Percentiles rank a stretch among this genome's conserved stretches.
phyloP scores from a whole-genome alignment of 2,888 invertebrate genomes.

The Orgyia antiqua region DNA sequence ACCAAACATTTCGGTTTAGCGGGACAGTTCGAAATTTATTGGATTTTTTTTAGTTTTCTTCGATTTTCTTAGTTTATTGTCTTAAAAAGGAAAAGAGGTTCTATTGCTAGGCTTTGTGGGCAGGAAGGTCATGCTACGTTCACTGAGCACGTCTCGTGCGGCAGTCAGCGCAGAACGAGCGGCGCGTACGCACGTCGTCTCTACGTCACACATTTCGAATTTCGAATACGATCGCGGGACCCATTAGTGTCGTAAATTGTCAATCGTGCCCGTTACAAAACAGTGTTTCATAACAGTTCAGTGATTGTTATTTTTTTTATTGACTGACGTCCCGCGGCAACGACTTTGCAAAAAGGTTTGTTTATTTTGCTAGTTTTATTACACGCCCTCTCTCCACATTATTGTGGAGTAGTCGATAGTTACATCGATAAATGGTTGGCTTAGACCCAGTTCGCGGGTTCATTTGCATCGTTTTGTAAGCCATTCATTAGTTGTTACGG shows the following conservation, averaged over 20 bases:
- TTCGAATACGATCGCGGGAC: conserved; percentile 48
- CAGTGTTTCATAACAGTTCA: conserved; percentile 56
- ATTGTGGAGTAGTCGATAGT: conserved; percentile 37
- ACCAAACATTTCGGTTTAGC: too few species aligned
- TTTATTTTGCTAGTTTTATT: conserved; percentile 34
- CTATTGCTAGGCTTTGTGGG: conserved; percentile 61
- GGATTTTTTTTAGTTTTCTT: too few species aligned
- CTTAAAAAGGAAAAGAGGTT: conserved; percentile 56
- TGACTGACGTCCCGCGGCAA: conserved; percentile 41
- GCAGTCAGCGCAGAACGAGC: conserved; percentile 68
- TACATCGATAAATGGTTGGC: conserved; percentile 38
- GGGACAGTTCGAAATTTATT: too few species aligned
- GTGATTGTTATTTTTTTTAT: conserved; percentile 61
- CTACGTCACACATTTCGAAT: conserved; percentile 25
- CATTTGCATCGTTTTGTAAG: conserved; percentile 62
- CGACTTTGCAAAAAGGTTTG: conserved; percentile 61
- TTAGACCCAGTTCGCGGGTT: conserved; percentile 35
- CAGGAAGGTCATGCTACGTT: conserved; percentile 71
- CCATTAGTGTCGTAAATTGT: conserved; percentile 49
- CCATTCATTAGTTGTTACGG: conserved; percentile 62
- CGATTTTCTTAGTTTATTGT: too few species aligned
- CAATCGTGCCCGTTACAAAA: conserved; percentile 61
- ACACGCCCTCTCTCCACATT: conserved; percentile 28
- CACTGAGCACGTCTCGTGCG: conserved; percentile 41
- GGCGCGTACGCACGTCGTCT: conserved; percentile 57